These are phyloP conservation scores for Ctena decussata DNA, from an alignment of 2,888 invertebrate genomes.

Conservation along the genomic window DNA sequence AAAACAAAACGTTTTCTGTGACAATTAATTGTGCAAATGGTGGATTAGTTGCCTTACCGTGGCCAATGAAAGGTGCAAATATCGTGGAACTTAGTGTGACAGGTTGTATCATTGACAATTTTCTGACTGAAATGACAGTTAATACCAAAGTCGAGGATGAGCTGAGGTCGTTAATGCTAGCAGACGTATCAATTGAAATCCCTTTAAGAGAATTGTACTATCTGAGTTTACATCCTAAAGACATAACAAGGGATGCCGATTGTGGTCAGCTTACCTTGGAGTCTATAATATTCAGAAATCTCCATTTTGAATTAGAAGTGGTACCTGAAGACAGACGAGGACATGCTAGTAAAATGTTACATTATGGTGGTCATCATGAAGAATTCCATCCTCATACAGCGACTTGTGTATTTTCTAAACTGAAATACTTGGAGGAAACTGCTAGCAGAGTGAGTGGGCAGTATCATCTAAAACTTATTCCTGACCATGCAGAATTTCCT, in stretches of 20 bases:
- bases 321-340: constrained; percentile 49
- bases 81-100: constrained; percentile 42
- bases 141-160: constrained; percentile 28
- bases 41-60: constrained; percentile 53
- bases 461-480: constrained; percentile 55
- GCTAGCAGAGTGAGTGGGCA: constrained; percentile 55
- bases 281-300: constrained; percentile 41
- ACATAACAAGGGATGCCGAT: constrained; percentile 53
- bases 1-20: constrained; percentile 36
- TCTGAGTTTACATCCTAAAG: constrained; percentile 29
- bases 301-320: constrained; percentile 57
- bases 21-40: constrained; percentile 35
- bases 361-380: background rate
- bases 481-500: constrained; percentile 59
- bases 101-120: constrained; percentile 42
- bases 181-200: constrained; percentile 47
- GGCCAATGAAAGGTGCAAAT: constrained; percentile 62
- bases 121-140: constrained; percentile 60
- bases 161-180: constrained; percentile 34
- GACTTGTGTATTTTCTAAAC: constrained; percentile 41
- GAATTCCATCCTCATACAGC: background rate
- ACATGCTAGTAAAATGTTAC: background rate
- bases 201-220: constrained; percentile 40
- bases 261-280: constrained; percentile 60
- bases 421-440: constrained; percentile 59